A percentile compares a stretch with the other conserved stretches of the same genome.
Conservation (phyloP, 1,140 invertebrate genomes). For the Nasonia vitripennis region DNA sequence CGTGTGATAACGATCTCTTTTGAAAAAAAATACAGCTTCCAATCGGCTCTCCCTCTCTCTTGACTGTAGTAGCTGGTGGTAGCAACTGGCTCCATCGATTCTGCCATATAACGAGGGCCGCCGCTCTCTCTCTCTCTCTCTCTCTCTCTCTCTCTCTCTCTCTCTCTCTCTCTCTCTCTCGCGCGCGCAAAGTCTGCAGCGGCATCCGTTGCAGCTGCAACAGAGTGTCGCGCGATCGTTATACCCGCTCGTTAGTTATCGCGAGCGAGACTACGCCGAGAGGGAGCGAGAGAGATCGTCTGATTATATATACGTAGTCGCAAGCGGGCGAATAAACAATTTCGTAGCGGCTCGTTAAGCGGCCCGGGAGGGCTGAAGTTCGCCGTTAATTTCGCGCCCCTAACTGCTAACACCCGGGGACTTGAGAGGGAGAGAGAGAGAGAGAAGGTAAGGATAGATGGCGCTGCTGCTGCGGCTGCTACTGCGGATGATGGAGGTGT, state of each 20-base stretch:
- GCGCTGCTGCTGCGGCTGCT: not conserved
- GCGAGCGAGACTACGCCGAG: not conserved
- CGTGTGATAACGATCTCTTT: too few species aligned
- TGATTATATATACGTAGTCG: not conserved
- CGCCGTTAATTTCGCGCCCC: slow-evolving; percentile 10
- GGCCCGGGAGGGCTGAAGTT: not conserved
- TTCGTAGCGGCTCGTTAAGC: slow-evolving; percentile 25
- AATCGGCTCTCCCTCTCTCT: too few species aligned
- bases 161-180: too few species aligned
- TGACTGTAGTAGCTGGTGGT: too few species aligned
- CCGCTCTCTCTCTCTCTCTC: too few species aligned
- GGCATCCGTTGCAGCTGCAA: not conserved
- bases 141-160: too few species aligned
- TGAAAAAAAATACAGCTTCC: too few species aligned
- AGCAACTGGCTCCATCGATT: too few species aligned
- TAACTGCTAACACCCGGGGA: not conserved
- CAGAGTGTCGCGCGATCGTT: not conserved
- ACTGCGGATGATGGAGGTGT: not conserved
- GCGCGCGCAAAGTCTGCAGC: too few species aligned
- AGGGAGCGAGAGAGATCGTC: not conserved
- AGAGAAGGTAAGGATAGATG: not conserved
- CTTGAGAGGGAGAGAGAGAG: not conserved
- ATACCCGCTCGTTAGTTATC: not conserved
- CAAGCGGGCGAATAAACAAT: slow-evolving; percentile 33
- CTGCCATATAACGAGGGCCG: too few species aligned